A percentile compares a stretch with the other conserved stretches of the same genome.
These are phyloP conservation scores for Agriopis leucophaearia DNA, from an alignment of 2,888 invertebrate genomes.

Conservation along the genomic window DNA sequence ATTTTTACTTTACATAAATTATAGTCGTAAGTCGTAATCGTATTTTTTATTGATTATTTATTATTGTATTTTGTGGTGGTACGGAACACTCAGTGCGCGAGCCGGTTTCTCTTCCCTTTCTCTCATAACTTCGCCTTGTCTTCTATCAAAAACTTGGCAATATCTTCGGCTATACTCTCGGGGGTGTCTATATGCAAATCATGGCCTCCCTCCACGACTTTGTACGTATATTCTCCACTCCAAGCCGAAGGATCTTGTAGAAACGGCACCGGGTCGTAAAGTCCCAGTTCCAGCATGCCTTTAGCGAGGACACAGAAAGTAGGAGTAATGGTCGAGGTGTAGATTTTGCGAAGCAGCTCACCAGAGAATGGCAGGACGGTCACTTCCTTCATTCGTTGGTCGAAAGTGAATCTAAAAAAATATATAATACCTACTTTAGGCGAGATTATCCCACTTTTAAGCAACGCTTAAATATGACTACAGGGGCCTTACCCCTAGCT, in stretches of 20 bases:
- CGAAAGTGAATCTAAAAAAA: conserved; percentile 65
- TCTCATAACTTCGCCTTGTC: conserved; percentile 44
- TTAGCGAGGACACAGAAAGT: conserved; percentile 64
- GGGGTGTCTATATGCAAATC: conserved; percentile 87
- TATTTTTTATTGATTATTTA: no score
- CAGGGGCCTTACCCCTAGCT: no score
- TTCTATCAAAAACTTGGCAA: conserved; percentile 63
- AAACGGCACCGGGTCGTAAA: conserved; percentile 58
- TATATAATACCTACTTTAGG: no score
- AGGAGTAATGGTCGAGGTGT: conserved; percentile 57
- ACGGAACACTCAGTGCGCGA: no score
- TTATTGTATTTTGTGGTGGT: no score
- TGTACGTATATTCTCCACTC: conserved; percentile 60
- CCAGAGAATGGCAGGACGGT: conserved; percentile 60
- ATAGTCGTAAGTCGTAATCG: no score
- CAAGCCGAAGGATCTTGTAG: conserved; percentile 60
- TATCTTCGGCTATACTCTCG: conserved; percentile 76
- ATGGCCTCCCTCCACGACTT: conserved; percentile 84
- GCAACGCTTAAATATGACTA: no score
- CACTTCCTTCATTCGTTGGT: conserved; percentile 70
- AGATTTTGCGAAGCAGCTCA: conserved; percentile 55
- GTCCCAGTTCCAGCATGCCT: conserved; percentile 48
- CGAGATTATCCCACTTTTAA: no score
- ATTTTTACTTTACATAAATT: no score
- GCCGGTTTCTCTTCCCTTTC: neutral